phyloP scores from a whole-genome alignment of 2,113 vertebrate species.

The Pithys albifrons region DNA sequence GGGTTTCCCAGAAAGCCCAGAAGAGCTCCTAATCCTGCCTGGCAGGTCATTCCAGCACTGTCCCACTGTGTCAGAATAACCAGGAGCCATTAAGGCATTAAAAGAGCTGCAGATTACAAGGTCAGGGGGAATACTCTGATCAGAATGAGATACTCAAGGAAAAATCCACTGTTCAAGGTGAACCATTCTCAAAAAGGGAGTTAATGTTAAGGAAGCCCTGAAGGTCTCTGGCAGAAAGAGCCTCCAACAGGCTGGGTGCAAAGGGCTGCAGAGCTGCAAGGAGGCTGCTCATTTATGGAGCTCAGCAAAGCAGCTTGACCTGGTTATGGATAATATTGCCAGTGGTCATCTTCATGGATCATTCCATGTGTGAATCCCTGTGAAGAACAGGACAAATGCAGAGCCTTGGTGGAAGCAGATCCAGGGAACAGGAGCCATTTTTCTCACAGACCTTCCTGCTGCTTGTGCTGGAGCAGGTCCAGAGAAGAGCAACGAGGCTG shows the following conservation, averaged over 20 bases:
- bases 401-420: neutral
- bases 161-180: constrained; percentile 1
- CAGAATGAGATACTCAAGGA: neutral
- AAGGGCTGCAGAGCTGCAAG: neutral
- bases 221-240: neutral
- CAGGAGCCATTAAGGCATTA: constrained; percentile 26
- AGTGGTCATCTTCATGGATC: neutral
- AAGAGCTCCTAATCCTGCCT: neutral
- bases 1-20: constrained; percentile 5
- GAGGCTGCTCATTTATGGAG: neutral
- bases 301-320: neutral
- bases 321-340: neutral
- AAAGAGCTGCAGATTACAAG: constrained; percentile 4
- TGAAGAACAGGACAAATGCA: neutral
- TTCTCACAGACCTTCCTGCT: neutral
- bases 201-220: neutral
- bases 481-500: too few relatives aligned
- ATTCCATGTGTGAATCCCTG: rapidly evolving
- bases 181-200: neutral
- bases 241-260: neutral
- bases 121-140: neutral
- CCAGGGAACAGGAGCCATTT: neutral
- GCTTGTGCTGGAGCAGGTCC: neutral
- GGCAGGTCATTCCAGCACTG: neutral
- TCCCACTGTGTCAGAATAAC: neutral